These are phyloP conservation scores for Dimorphilus gyrociliatus DNA, from an alignment of 2,888 invertebrate genomes.

Conservation along the genomic window DNA sequence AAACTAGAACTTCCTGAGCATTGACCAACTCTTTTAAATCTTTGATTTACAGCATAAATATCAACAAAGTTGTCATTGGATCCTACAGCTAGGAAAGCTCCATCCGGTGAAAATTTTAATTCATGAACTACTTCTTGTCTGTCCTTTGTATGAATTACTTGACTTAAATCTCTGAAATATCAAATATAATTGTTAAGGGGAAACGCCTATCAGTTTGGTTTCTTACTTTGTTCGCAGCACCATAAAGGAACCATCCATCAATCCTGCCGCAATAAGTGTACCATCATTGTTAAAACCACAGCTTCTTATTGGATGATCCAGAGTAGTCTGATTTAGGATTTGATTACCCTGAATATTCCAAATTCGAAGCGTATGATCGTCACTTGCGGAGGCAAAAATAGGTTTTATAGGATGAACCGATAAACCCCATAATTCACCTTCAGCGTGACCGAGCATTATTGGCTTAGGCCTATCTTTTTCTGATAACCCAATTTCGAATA, in stretches of 20 bases:
- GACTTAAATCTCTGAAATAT: constrained; percentile 29
- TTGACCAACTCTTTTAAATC: constrained; percentile 29
- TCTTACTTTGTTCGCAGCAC: constrained; percentile 29
- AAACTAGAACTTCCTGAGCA: constrained; percentile 38
- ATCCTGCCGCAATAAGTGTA: constrained; percentile 28
- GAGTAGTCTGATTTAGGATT: constrained; percentile 22
- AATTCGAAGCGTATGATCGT: constrained; percentile 34
- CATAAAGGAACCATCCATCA: constrained; percentile 33
- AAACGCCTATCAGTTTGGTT: neutral
- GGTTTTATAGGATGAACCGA: constrained; percentile 33
- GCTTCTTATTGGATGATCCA: constrained; percentile 31
- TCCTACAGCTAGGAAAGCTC: constrained; percentile 36
- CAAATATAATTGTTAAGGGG: neutral
- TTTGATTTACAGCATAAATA: constrained; percentile 32
- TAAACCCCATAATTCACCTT: constrained; percentile 37
- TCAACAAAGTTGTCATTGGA: constrained; percentile 40
- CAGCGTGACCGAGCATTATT: constrained; percentile 34
- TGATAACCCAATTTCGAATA: constrained; percentile 29
- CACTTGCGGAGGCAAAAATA: constrained; percentile 37
- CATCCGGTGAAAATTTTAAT: constrained; percentile 39
- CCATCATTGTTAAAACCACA: constrained; percentile 35
- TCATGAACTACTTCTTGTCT: constrained; percentile 38
- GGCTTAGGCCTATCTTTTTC: constrained; percentile 23
- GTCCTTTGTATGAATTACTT: constrained; percentile 30
- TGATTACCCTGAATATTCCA: constrained; percentile 30